Evolutionary conservation across 2,888 invertebrate species (phyloP), one percentile per base, ranked within the genome.

Genomic region (Pachymerium ferrugineum): DNA sequence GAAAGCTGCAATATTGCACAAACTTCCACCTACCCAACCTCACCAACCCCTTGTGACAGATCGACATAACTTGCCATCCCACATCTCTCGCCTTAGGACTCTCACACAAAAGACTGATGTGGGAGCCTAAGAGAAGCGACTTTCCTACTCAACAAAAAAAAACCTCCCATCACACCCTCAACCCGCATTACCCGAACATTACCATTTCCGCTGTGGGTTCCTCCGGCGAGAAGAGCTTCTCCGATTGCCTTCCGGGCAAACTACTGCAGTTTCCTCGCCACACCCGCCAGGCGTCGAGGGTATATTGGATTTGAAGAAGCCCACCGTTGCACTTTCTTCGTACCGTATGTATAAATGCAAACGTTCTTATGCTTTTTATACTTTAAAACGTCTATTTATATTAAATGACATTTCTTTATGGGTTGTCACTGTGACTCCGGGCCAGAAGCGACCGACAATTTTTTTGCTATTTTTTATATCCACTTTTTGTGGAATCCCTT

Each of bases 121-220:
- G 47, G 22, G 22, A 54, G 47, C 16, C 19, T 1, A 3, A 54
- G 22, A 54, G 6, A 54, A n/a, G n/a, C n/a, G n/a, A n/a, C n/a
- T n/a, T n/a, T n/a, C n/a, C n/a, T 22, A 19, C 19, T 4, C 10
- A 54, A 6, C n/a, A 47, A n/a, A 47, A n/a, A 47, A n/a, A 47
- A 47, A 54, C 19, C 47, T 54, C 47, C 47, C 47, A 16, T 54
- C 16, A 19, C 47, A n/a, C 47, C 16, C 19, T n/a, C 47, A 16
- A 54, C 47, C 47, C 47, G 47, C 47, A 54, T 54, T 54, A 54
- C 47, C 47, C 22, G 47, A 54, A 54, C 47, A 54, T 54, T 54
- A 54, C 47, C 47, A 54, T 54, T 54, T 54, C 47, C 47, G 47
- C 22, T 54, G 47, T 22, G 47, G n/a, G n/a, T n/a, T n/a, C 16